A percentile compares a stretch with the other conserved stretches of the same genome.
These are phyloP conservation scores for Dicerorhinus sumatrensis DNA, from an alignment of 2,113 vertebrate species.

Conservation along the genomic window DNA sequence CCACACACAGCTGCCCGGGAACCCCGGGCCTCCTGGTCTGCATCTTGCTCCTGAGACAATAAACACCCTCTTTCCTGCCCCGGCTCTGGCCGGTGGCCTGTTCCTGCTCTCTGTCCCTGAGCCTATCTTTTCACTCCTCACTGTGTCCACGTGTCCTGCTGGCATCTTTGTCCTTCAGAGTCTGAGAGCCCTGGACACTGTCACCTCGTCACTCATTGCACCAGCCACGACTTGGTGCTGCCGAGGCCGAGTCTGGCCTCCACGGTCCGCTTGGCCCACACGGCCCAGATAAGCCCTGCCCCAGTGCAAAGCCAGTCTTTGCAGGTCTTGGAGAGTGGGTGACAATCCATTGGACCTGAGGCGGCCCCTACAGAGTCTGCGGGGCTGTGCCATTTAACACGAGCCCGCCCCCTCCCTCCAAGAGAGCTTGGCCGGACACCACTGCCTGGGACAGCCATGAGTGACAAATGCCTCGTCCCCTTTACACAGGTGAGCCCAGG, in stretches of 20 bases:
- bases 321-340: not conserved
- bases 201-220: not conserved
- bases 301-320: not conserved
- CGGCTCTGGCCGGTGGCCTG: not conserved
- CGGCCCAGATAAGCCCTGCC: rapidly evolving
- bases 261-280: not conserved
- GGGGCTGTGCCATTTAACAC: not conserved
- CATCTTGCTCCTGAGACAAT: not conserved
- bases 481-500: not conserved
- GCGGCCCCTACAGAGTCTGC: not conserved
- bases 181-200: not conserved
- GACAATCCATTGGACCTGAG: rapidly evolving
- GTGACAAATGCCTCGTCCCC: no score
- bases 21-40: not conserved
- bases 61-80: not conserved
- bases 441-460: rapidly evolving
- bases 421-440: not conserved
- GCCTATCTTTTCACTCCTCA: no score
- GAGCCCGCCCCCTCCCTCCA: not conserved
- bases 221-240: rapidly evolving
- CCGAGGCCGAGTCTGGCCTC: not conserved
- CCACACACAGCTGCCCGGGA: not conserved
- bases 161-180: not conserved
- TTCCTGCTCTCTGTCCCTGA: not conserved
- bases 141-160: rapidly evolving